Conservation (phyloP, 2,797 vertebrate species). For the Liasis olivaceus region DNA sequence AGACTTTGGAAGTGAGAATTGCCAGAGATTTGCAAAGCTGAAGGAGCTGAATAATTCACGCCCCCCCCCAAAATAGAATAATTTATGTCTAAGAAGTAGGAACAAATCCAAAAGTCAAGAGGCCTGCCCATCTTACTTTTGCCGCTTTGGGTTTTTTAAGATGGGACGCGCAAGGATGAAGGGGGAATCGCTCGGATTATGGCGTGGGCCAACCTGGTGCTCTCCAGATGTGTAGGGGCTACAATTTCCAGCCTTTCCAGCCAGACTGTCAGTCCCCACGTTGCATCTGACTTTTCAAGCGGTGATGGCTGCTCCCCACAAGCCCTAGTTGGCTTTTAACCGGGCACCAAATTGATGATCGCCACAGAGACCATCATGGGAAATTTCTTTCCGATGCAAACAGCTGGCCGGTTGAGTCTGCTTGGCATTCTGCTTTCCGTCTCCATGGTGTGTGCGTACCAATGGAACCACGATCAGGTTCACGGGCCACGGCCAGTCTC, state of each 20-base stretch:
- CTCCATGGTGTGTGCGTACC: too few species aligned
- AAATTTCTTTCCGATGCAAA: background rate
- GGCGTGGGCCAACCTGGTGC: background rate
- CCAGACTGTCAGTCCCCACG: background rate
- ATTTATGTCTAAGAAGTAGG: background rate
- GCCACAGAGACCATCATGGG: background rate
- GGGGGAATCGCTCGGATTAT: too few species aligned
- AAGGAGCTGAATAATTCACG: background rate
- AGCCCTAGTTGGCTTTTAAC: background rate
- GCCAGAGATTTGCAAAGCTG: background rate
- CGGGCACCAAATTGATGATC: background rate
- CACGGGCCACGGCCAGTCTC: too few species aligned
- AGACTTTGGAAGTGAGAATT: background rate
- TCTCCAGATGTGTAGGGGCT: background rate
- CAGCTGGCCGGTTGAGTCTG: background rate
- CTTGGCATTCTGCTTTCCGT: too few species aligned
- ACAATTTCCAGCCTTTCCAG: background rate
- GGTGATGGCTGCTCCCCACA: background rate
- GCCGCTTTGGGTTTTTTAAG: too few species aligned
- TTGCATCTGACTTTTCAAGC: background rate
- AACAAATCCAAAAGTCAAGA: background rate
- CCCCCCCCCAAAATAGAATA: background rate
- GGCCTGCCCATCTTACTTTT: background rate
- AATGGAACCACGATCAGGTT: too few species aligned
- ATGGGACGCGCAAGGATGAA: background rate